phyloP scores from a whole-genome alignment of 1,140 invertebrate genomes.

The Laupala kohalensis region DNA sequence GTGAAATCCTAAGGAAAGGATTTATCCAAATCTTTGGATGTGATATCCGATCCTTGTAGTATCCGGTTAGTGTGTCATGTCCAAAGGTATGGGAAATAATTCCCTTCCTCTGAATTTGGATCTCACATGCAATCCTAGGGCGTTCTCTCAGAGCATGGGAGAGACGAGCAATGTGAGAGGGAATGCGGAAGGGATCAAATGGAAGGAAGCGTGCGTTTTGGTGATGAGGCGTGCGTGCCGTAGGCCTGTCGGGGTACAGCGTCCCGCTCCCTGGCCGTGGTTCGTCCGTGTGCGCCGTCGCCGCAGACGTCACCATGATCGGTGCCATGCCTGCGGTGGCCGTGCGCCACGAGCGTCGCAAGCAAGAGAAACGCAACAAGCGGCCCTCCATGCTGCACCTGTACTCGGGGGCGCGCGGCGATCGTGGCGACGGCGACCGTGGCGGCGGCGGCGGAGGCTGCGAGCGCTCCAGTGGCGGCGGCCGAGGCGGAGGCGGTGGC shows the following conservation, averaged over 20 bases:
- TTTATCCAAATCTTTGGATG: no score
- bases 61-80: no score
- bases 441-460: background rate
- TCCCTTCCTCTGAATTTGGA: no score
- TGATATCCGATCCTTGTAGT: no score
- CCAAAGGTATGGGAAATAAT: no score
- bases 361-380: constrained; percentile 51
- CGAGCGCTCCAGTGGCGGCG: no score
- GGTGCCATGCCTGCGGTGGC: constrained; percentile 76
- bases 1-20: no score
- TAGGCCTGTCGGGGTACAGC: background rate
- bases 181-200: background rate
- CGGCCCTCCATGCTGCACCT: constrained; percentile 57
- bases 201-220: background rate
- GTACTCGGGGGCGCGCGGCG: constrained; percentile 21
- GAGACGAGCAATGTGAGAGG: background rate
- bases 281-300: background rate
- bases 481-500: no score
- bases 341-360: constrained; percentile 61
- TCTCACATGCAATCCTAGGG: no score
- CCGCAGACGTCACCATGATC: constrained; percentile 47
- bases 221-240: background rate
- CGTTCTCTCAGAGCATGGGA: background rate
- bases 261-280: background rate
- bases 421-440: no score